Evolutionary conservation across 2,113 vertebrate species (phyloP), one percentile per base, ranked within the genome.

Genomic region (Phasianus colchicus): DNA sequence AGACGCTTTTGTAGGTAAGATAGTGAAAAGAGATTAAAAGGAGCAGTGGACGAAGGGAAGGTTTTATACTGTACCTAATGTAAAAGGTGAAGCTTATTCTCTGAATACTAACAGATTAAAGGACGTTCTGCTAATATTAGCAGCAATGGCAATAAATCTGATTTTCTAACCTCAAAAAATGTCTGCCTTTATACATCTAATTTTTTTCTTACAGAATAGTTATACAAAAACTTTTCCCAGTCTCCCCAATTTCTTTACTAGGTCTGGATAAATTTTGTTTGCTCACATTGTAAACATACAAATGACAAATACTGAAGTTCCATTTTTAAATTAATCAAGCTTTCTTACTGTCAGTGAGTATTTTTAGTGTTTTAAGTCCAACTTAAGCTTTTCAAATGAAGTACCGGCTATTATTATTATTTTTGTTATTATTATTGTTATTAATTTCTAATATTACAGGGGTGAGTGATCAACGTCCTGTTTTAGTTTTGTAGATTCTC

Each of bases 251-350:
- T 87, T 93, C 81, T 75, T 81, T 74, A 83, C 34, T 15, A 91
- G 22, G 27, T 90, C 60, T 76, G 25, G 58, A 86, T 90, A 93
- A 87, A 93, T 92, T 89, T 93, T 72, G 36, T 83, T 93, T 93
- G 86, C 60, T 87, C 79, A 87, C 83, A 50, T 93, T 94, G 91
- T 83, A 93, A 95, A 57, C 54, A 85, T 34, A 94, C 67, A 70
- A 42, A 89, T 45, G 54, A 69, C 89, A 94, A 96, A 90, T 73
- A 71, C 63, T 47, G 45, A 63, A 54, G 43, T 79, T 18, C 70
- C 87, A 94, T 96, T 94, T 95, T 82, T 29, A 86, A 93, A 95
- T 93, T 92, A 92, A 87, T 94, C 58, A 91, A 74, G 58, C 36
- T 70, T 55, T 91, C 54, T 84, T 48, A 75, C 85, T 79, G 63